Base-by-base conservation (phyloP, 2,113 vertebrate species). In the Leuciscus idus region DNA sequence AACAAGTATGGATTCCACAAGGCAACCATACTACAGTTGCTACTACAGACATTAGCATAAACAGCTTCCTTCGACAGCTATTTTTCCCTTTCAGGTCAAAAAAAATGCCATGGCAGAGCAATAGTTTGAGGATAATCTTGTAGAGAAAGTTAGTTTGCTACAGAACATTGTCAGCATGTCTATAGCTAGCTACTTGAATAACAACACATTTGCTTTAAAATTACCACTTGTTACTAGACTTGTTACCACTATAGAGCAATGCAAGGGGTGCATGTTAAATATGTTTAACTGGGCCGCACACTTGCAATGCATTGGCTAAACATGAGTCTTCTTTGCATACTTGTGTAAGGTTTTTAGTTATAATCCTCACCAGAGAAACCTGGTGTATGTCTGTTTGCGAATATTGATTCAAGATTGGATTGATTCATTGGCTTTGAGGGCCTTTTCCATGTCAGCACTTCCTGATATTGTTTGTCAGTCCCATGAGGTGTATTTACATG, bases 361-460 rank as follows among this genome's bases (percentile, higher is more conserved):
- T 46, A n/a, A n/a, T 74, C 10, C 72, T 48, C n/a, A 6, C 72
- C 72, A 74, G n/a, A 74, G 12, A 74, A 74, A 26, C 12, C 36
- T 33, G 9, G 12, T n/a, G n/a, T 81, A 7, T 43, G 33, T 39
- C 3, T 26, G 33, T 64, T 46, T 61, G 59, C 43, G 59, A 15
- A 64, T 81, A 19, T 62, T 81, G 78, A 17, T 1, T 19, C 4
- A 12, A n/a, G 6, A n/a, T 21, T 23, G 1, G 13, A 72, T 46
- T 46, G 52, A 64, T 55, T 79, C n/a, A 72, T 19, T 84, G 73
- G 39, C 36, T 70, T 30, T 61, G 39, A 80, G 66, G 43, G 66
- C 62, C 64, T 84, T 26, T 43, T 17, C 64, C 62, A 48, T 68
- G 6, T 72, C 86, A 78, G 48, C 86, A 39, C 62, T 78, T 79